These are phyloP conservation scores for Petrocephalus microphthalmus DNA, from an alignment of 2,113 vertebrate genomes.

Conservation along the genomic window DNA sequence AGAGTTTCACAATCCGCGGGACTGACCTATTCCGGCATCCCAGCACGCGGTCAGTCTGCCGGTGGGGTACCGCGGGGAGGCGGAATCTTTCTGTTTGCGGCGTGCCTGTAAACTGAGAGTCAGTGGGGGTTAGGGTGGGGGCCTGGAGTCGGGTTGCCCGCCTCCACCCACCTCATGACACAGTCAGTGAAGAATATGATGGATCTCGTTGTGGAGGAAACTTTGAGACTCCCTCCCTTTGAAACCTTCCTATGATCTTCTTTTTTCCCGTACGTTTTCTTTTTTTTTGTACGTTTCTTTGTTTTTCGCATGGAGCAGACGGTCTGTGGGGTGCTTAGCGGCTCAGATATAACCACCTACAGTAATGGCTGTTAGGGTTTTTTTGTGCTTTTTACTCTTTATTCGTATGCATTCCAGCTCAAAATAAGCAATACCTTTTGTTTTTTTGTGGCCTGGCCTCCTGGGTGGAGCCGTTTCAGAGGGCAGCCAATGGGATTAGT, in stretches of 20 bases:
- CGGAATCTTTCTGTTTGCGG: not conserved
- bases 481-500: not conserved
- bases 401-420: not conserved
- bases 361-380: not conserved
- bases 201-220: not conserved
- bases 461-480: not conserved
- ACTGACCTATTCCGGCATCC: constrained; percentile 3
- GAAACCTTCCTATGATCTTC: not conserved
- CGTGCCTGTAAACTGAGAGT: not conserved
- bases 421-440: not conserved
- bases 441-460: not conserved
- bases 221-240: not conserved
- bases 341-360: not conserved
- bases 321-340: not conserved
- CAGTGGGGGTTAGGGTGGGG: not conserved
- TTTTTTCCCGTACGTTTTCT: not conserved
- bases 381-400: not conserved
- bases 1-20: not conserved
- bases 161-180: not conserved
- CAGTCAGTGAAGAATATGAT: not conserved
- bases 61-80: not conserved
- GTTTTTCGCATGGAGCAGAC: not conserved
- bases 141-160: not conserved
- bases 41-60: not conserved
- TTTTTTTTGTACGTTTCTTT: not conserved